Evolutionary conservation across 2,113 vertebrate genomes (phyloP).

Genomic region (Cercopithecus mona): DNA sequence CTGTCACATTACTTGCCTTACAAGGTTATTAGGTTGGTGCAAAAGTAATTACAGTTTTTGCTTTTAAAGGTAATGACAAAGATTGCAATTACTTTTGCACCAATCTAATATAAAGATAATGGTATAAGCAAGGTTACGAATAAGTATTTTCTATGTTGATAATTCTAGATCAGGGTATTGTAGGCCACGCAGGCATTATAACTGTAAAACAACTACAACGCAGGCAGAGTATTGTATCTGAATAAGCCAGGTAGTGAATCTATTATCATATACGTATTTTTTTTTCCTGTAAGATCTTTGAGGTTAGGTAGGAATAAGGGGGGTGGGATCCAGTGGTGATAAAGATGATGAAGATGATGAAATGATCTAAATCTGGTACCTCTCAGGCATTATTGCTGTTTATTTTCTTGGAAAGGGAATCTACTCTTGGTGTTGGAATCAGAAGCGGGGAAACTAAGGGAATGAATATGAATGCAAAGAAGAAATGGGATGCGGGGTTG

Average conservation of each 20-base stretch:
- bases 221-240: background rate
- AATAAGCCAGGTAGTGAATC: background rate
- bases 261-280: background rate
- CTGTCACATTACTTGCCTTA: background rate
- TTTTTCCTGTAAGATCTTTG: background rate
- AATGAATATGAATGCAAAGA: background rate
- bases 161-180: background rate
- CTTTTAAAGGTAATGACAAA: too few relatives aligned
- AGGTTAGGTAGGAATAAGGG: background rate
- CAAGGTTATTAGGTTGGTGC: background rate
- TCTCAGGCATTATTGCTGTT: background rate
- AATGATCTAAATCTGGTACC: background rate
- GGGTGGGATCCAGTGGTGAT: background rate
- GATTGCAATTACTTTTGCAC: too few relatives aligned
- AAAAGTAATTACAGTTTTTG: too few relatives aligned
- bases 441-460: background rate
- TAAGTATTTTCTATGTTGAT: background rate
- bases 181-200: background rate
- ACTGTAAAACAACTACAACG: background rate
- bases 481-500: background rate
- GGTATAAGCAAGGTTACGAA: background rate
- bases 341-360: background rate
- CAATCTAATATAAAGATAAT: background rate
- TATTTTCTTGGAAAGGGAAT: background rate
- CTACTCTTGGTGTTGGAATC: background rate